phyloP scores from a whole-genome alignment of 2,797 vertebrate species.

The Characodon lateralis region DNA sequence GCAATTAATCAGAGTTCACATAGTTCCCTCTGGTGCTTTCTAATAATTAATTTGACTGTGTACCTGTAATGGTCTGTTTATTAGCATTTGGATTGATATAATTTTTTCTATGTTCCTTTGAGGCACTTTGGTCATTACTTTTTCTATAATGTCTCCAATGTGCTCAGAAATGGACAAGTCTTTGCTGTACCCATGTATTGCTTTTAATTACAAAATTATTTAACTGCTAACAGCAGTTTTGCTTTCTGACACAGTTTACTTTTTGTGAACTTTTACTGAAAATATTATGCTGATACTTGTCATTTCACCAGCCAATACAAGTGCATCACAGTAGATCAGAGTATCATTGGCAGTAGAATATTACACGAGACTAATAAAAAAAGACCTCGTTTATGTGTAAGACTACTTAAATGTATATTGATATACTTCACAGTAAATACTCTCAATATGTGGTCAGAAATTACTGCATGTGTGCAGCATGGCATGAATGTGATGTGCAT shows the following conservation, averaged over 20 bases:
- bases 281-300: background rate
- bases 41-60: conserved; percentile 10
- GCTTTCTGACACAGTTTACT: background rate
- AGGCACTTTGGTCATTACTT: background rate
- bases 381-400: background rate
- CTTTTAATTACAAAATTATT: conserved; percentile 1
- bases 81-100: conserved; percentile 3
- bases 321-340: background rate
- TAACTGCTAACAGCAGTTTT: background rate
- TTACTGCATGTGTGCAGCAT: background rate
- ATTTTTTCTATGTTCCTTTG: conserved; percentile 3
- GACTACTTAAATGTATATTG: background rate
- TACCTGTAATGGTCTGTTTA: conserved; percentile 6
- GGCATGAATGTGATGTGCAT: background rate
- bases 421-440: background rate
- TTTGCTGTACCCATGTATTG: background rate
- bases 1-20: conserved; percentile 14
- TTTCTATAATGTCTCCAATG: background rate
- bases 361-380: background rate
- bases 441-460: background rate
- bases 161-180: background rate
- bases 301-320: background rate
- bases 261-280: background rate
- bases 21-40: background rate
- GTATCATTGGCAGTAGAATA: background rate